Conservation (phyloP, 1,140 invertebrate species). For the Macrocentrus cingulum region DNA sequence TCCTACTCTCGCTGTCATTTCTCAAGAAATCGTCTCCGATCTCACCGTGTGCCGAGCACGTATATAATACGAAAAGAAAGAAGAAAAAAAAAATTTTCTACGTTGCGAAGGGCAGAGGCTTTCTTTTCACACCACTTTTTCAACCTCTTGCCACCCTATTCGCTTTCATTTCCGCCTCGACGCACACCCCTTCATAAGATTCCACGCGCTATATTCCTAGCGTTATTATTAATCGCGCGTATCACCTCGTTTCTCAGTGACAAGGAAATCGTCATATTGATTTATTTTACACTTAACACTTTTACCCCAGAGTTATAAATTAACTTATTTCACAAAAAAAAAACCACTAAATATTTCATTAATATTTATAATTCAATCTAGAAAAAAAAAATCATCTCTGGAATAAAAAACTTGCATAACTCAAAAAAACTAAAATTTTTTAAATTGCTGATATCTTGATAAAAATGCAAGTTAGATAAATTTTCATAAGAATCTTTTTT, state of each 20-base stretch:
- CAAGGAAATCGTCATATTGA: conserved; percentile 3
- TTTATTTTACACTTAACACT: neutral
- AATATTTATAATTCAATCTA: too few species aligned
- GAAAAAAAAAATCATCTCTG: too few species aligned
- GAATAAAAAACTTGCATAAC: too few species aligned
- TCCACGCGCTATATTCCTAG: conserved; percentile 10
- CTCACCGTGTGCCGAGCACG: too few species aligned
- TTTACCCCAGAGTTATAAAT: neutral
- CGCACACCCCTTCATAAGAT: too few species aligned
- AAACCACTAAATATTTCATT: too few species aligned
- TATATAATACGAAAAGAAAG: too few species aligned
- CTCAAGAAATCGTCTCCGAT: conserved; percentile 30
- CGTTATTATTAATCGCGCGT: conserved; percentile 37
- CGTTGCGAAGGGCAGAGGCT: conserved; percentile 5
- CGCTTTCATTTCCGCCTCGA: conserved; percentile 24
- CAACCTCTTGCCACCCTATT: neutral
- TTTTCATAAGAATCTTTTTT: too few species aligned
- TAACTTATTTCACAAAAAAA: neutral
- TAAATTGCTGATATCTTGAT: too few species aligned
- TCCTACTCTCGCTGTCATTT: conserved; percentile 37
- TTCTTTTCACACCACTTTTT: conserved; percentile 20
- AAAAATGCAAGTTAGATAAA: too few species aligned
- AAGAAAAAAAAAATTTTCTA: conserved; percentile 22
- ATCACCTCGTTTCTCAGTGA: conserved; percentile 23
- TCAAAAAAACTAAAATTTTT: too few species aligned